Percentiles rank a stretch among this genome's conserved stretches.
phyloP scores from a whole-genome alignment of 2,797 vertebrate species.

The Acestrorhynchus altus region DNA sequence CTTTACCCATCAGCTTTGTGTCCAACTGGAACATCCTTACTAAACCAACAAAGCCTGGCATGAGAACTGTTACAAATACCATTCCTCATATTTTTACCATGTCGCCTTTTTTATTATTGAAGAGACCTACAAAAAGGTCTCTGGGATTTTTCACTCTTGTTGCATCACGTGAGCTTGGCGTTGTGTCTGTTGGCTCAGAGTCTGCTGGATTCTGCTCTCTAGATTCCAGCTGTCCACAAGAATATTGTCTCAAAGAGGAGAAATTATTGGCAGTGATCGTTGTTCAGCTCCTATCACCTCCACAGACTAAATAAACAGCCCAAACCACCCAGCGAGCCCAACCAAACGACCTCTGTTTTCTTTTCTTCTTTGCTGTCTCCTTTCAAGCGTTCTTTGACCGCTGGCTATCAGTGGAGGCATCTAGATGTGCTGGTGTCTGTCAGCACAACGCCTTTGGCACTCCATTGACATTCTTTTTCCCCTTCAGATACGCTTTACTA shows the following conservation, averaged over 20 bases:
- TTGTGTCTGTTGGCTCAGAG: constrained; percentile 76
- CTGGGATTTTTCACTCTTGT: constrained; percentile 53
- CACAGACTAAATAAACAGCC: constrained; percentile 80
- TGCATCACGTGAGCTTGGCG: constrained; percentile 59
- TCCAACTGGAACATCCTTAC: background rate
- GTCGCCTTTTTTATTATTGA: constrained; percentile 1
- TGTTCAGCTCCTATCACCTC: constrained; percentile 73
- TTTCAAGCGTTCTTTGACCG: constrained; percentile 17
- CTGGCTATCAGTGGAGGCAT: constrained; percentile 38
- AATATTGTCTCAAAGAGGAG: constrained; percentile 77
- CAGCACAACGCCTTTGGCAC: constrained; percentile 17
- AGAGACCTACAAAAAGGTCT: constrained; percentile 8
- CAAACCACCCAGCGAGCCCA: constrained; percentile 74
- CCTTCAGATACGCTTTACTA: background rate
- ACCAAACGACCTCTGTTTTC: constrained; percentile 51
- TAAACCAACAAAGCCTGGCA: background rate
- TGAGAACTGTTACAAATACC: background rate
- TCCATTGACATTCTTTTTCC: constrained; percentile 12
- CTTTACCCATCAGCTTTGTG: background rate
- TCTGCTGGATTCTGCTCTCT: constrained; percentile 69
- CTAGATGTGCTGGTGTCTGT: constrained; percentile 31
- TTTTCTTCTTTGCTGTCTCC: constrained; percentile 34
- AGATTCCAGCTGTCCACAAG: constrained; percentile 73
- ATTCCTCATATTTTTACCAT: background rate
- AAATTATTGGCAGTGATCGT: constrained; percentile 73